phyloP scores from a whole-genome alignment of 2,888 invertebrate species.

The Athrips mouffetella region DNA sequence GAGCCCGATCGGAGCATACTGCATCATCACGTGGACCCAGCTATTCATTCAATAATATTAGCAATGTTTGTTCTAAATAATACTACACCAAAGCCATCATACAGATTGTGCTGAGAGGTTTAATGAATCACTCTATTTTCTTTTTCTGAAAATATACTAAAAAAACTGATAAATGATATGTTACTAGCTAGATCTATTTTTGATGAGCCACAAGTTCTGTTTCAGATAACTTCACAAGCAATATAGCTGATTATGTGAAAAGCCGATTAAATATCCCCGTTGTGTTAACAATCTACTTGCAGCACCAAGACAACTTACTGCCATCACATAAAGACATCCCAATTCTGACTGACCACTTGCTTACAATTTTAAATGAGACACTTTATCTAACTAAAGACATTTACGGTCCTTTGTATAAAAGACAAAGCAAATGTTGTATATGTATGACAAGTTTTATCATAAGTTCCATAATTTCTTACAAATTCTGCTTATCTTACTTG shows the following conservation, averaged over 20 bases:
- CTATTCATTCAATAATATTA: no score
- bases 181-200: neutral
- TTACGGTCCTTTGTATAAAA: conserved; percentile 57
- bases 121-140: no score
- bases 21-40: no score
- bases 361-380: conserved; percentile 47
- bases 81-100: no score
- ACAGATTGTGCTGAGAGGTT: no score
- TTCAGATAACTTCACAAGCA: conserved; percentile 58
- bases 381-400: conserved; percentile 48
- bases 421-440: conserved; percentile 6
- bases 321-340: conserved; percentile 39
- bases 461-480: neutral
- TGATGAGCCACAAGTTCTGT: conserved; percentile 11
- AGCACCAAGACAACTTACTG: conserved; percentile 35
- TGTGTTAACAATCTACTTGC: conserved; percentile 56
- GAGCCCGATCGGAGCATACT: no score
- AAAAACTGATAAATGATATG: no score
- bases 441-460: neutral
- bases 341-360: conserved; percentile 39
- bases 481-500: no score
- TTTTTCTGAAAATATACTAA: no score
- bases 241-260: conserved; percentile 67
- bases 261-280: conserved; percentile 55
- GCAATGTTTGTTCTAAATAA: no score